Percentiles rank a stretch among this genome's conserved stretches.
These are phyloP conservation scores for Meloidogyne hapla DNA, from an alignment of 1,140 invertebrate species.

Conservation along the genomic window DNA sequence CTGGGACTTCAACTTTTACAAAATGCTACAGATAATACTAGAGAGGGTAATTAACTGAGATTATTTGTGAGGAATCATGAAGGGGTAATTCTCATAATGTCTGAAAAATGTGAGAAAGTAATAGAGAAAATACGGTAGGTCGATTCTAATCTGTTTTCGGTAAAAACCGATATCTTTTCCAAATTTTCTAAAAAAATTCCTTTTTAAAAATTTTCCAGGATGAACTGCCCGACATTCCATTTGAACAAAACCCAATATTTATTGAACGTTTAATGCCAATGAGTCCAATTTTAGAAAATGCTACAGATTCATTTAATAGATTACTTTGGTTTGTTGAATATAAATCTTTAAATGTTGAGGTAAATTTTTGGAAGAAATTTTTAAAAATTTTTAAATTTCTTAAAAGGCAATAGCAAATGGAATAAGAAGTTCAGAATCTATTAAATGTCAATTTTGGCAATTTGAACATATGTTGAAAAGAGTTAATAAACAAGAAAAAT, in stretches of 20 bases:
- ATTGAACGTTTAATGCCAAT: slow-evolving; percentile 51
- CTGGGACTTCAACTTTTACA: no score
- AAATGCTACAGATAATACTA: no score
- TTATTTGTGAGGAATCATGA: no score
- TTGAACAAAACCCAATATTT: slow-evolving; percentile 62
- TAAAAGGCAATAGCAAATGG: slow-evolving; percentile 56
- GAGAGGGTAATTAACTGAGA: no score
- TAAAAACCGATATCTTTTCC: no score
- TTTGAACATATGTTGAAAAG: slow-evolving; percentile 63
- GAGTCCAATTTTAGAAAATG: slow-evolving; percentile 49
- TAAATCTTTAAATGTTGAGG: slow-evolving; percentile 59
- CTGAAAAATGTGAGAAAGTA: no score
- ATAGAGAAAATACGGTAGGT: no score
- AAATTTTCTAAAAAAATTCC: neutral
- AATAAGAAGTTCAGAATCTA: slow-evolving; percentile 55
- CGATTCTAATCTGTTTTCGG: no score
- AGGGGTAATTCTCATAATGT: no score
- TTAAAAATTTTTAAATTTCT: neutral
- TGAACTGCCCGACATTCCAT: slow-evolving; percentile 54
- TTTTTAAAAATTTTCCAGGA: slow-evolving; percentile 40
- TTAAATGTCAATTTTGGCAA: slow-evolving; percentile 61
- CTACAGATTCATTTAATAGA: slow-evolving; percentile 55
- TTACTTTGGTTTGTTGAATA: slow-evolving; percentile 64
- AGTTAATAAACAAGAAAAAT: slow-evolving; percentile 60
- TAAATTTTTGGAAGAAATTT: slow-evolving; percentile 21